Percentiles rank a stretch among this genome's conserved stretches.
Conservation (phyloP, 1,140 invertebrate genomes). For the Matsumurasca onukii region DNA sequence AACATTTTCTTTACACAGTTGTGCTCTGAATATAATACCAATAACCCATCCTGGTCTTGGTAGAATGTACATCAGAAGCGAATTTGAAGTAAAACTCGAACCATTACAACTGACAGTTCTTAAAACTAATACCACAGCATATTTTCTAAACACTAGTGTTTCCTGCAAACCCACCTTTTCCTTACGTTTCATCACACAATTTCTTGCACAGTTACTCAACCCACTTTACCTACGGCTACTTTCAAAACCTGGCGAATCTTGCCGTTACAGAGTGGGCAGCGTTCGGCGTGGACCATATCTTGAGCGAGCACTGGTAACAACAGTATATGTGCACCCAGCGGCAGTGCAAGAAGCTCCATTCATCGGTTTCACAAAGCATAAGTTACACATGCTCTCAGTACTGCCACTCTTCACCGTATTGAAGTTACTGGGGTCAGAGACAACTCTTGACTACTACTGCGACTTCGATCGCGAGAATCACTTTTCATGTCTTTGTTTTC, state of each 20-base stretch:
- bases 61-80: too few relatives aligned
- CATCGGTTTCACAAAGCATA: not conserved
- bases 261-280: slow-evolving; percentile 1
- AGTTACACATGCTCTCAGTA: not conserved
- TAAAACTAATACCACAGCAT: too few relatives aligned
- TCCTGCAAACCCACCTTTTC: too few relatives aligned
- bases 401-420: not conserved
- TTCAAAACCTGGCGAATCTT: not conserved
- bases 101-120: too few relatives aligned
- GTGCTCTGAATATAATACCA: too few relatives aligned
- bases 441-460: not conserved
- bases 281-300: slow-evolving; percentile 10
- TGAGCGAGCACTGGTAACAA: not conserved
- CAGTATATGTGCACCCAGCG: slow-evolving; percentile 5
- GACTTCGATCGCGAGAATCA: not conserved
- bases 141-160: too few relatives aligned
- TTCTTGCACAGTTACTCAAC: too few relatives aligned
- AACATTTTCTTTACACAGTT: too few relatives aligned
- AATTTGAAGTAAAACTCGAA: too few relatives aligned
- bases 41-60: too few relatives aligned
- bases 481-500: not conserved
- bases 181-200: too few relatives aligned
- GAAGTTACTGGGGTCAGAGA: not conserved
- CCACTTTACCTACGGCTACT: not conserved
- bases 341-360: not conserved